A percentile compares a stretch with the other conserved stretches of the same genome.
phyloP scores from a whole-genome alignment of 2,797 vertebrate species.

The Brachyrhaphis roseni region DNA sequence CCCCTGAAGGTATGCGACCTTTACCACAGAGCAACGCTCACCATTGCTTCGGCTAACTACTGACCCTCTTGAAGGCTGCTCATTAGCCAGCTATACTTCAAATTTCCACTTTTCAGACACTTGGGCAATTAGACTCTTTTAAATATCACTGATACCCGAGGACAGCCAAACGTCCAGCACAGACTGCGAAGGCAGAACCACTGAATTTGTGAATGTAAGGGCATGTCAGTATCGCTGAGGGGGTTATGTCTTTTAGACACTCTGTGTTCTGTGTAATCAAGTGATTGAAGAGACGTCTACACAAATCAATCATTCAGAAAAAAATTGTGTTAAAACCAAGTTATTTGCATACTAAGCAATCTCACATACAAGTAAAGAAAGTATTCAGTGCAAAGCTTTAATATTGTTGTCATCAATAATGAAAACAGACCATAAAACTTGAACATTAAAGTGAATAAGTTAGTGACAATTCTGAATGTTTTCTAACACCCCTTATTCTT shows the following conservation, averaged over 20 bases:
- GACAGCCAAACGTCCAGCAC: conserved; percentile 44
- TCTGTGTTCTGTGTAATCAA: neutral
- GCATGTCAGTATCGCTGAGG: conserved; percentile 9
- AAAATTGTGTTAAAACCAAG: neutral
- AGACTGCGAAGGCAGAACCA: conserved; percentile 18
- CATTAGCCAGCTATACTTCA: conserved; percentile 71
- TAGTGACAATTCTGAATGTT: neutral
- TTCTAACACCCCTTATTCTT: neutral
- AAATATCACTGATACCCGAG: conserved; percentile 69
- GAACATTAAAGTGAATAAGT: neutral
- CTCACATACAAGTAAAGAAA: neutral
- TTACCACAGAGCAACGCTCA: conserved; percentile 69
- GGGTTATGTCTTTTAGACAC: neutral
- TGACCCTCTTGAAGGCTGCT: conserved; percentile 68
- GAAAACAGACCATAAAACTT: neutral
- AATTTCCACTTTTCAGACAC: conserved; percentile 65
- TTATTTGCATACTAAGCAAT: neutral
- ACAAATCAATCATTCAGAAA: neutral
- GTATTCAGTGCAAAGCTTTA: neutral
- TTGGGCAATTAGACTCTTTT: conserved; percentile 71
- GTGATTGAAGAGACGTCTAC: neutral
- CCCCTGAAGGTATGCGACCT: conserved; percentile 71
- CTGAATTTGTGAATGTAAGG: conserved; percentile 19
- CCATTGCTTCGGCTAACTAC: conserved; percentile 67
- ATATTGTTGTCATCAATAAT: neutral